phyloP scores from a whole-genome alignment of 1,140 invertebrate species.

The Diachasma alloeum region DNA sequence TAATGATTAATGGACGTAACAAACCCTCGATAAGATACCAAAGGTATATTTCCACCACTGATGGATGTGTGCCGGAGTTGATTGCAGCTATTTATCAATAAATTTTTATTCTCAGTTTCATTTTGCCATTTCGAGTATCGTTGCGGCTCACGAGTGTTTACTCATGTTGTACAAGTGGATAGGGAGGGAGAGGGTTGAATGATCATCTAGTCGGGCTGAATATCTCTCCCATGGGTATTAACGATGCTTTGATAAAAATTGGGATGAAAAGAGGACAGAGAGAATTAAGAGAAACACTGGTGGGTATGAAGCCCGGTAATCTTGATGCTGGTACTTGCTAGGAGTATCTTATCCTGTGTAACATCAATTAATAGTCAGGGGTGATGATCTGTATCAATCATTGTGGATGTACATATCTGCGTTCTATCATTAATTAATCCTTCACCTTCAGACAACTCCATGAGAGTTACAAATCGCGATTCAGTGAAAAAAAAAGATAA shows the following conservation, averaged over 20 bases:
- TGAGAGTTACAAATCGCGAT: neutral
- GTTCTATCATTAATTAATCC: conserved; percentile 4
- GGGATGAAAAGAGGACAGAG: neutral
- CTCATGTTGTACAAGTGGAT: neutral
- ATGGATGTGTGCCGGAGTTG: conserved; percentile 11
- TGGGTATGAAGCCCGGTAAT: neutral
- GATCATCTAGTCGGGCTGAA: neutral
- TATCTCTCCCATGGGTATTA: neutral
- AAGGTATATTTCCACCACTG: neutral
- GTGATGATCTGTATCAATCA: conserved; percentile 8
- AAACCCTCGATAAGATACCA: conserved; percentile 1
- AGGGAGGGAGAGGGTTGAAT: neutral
- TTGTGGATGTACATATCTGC: neutral
- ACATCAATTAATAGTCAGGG: neutral
- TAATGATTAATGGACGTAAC: conserved; percentile 1
- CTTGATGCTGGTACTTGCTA: neutral
- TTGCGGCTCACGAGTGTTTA: neutral
- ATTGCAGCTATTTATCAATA: conserved; percentile 9
- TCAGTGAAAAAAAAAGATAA: neutral
- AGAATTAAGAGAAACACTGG: neutral
- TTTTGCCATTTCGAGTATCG: neutral
- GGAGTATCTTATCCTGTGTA: neutral
- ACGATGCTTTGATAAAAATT: neutral
- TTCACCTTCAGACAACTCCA: neutral
- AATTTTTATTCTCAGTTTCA: neutral